Percentiles rank a stretch among this genome's conserved stretches.
These are phyloP conservation scores for Ormia ochracea DNA, from an alignment of 2,888 invertebrate genomes.

Conservation along the genomic window DNA sequence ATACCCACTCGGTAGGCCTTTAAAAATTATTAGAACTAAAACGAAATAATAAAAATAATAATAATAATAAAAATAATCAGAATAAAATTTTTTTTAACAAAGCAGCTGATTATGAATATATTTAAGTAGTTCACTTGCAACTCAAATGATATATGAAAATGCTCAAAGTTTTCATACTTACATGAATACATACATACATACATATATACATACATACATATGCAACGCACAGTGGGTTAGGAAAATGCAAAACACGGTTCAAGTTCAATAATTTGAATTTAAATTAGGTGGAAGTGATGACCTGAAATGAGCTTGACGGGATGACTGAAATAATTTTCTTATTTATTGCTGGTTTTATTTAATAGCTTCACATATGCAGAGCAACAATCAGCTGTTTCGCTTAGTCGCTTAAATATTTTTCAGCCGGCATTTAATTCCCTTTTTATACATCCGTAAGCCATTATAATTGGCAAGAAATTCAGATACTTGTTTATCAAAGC, in stretches of 20 bases:
- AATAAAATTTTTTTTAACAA: background rate
- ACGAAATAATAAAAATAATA: conserved; percentile 5
- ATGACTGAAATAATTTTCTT: too few relatives aligned
- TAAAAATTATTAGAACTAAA: conserved; percentile 28
- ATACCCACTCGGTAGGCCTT: conserved; percentile 77
- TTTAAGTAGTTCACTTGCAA: conserved; percentile 9
- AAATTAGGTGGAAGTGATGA: background rate
- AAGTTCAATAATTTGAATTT: background rate
- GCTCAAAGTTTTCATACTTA: conserved; percentile 53
- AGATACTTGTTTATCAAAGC: too few relatives aligned
- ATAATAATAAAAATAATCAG: conserved; percentile 8
- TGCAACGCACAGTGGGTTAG: conserved; percentile 27
- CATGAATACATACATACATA: too few relatives aligned
- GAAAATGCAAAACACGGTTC: background rate
- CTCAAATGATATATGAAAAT: conserved; percentile 57
- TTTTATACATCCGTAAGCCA: too few relatives aligned
- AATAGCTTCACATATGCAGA: too few relatives aligned
- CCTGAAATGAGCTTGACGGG: too few relatives aligned
- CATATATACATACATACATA: too few relatives aligned
- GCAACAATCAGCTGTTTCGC: too few relatives aligned
- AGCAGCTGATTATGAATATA: conserved; percentile 17
- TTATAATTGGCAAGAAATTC: too few relatives aligned
- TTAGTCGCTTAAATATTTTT: too few relatives aligned
- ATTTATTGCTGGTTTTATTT: too few relatives aligned
- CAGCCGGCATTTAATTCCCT: too few relatives aligned